Base-by-base conservation (phyloP, 2,113 vertebrate genomes). In the Psittacara wagleri region DNA sequence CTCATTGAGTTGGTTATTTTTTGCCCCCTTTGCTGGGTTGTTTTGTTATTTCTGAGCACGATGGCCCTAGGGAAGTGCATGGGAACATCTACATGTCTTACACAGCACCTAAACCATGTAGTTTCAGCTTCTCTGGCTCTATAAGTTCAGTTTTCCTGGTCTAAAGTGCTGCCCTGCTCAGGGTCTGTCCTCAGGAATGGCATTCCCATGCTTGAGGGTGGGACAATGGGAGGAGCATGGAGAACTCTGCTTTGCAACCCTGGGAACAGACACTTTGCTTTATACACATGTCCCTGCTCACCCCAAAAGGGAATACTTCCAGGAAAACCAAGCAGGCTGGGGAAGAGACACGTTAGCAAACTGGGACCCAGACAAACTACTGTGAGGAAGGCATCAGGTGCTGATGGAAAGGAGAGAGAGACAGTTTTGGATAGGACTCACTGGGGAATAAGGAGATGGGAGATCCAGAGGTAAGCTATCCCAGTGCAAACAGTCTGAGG, bases 31-130 rank as follows among this genome's bases (percentile, higher is more conserved):
- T n/a, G 2, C 8, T 35, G 33, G 9, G 13, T 59, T 12, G 13
- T 16, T 5, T 9, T 13, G 10, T 17, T 17, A 4, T 23, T 7
- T 14, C 35, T 49, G 39, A 55, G 27, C 33, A 11, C 0, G 0
- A n/a, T 23, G 46, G 37, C 35, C 10, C 9, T 7, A 57, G 49
- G 54, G 72, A 75, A 62, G 14, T 7, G 7, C 13, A 2, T 31
- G 48, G 67, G 31, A 31, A 28, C 35, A 49, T 49, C 70, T 24
- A 33, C 0, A 1, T 24, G 6, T 72, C 24, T 83, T 18, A 31
- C 0, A 2, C 29, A 62, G 44, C 48, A 61, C 44, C 69, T 81
- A 72, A 83, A 83, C 3, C 2, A 0, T 5, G 28, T 25, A 3
- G 19, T 80, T 87, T 74, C 64, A 41, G 10, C 33, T 79, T 88